Evolutionary conservation across 2,797 vertebrate genomes (phyloP).

Genomic region (Pangasius djambal): DNA sequence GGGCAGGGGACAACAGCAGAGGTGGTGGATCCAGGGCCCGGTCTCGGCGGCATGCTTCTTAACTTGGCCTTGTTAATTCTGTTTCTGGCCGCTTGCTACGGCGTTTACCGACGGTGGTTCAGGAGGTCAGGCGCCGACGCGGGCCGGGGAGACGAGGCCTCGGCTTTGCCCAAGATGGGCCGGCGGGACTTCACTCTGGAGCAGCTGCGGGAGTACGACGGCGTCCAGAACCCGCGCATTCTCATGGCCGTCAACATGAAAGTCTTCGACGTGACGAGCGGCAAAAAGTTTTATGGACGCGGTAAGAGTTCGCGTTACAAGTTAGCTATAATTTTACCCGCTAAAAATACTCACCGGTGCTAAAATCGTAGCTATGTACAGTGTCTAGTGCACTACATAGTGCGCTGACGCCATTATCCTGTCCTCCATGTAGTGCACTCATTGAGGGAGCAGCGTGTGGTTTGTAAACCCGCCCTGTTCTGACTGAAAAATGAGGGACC

Average conservation of each 20-base stretch:
- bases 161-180: slow-evolving; percentile 92
- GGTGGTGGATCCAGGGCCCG: slow-evolving; percentile 70
- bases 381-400: not conserved
- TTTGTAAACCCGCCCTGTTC: not conserved
- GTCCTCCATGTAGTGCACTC: not conserved
- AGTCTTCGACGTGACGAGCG: slow-evolving; percentile 95
- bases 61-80: slow-evolving; percentile 75
- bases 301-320: slow-evolving; percentile 76
- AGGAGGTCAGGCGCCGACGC: slow-evolving; percentile 75
- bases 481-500: not conserved
- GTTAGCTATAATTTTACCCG: not conserved
- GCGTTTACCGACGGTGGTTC: slow-evolving; percentile 85
- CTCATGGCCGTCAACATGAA: slow-evolving; percentile 98
- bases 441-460: not conserved
- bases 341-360: not conserved
- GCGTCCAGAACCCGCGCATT: slow-evolving; percentile 87
- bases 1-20: slow-evolving; percentile 69
- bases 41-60: slow-evolving; percentile 80
- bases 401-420: not conserved
- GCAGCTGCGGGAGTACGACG: slow-evolving; percentile 93
- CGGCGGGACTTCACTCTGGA: slow-evolving; percentile 94
- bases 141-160: slow-evolving; percentile 81
- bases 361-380: not conserved
- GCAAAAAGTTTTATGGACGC: slow-evolving; percentile 95
- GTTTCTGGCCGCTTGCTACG: slow-evolving; percentile 78